Conservation (phyloP, 2,888 invertebrate genomes). For the Argyresthia albistria region DNA sequence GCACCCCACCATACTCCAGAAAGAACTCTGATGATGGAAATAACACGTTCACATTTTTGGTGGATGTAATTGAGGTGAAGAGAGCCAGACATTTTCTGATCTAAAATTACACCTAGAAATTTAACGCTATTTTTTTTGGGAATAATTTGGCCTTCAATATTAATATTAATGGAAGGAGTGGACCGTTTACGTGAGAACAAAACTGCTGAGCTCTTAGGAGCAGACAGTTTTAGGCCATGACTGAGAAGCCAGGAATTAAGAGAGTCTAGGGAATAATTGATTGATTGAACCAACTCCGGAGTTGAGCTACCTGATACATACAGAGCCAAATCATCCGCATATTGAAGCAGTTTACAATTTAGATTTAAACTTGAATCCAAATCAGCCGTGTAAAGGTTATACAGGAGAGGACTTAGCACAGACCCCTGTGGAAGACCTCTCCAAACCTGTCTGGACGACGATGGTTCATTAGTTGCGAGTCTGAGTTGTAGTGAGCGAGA, state of each 20-base stretch:
- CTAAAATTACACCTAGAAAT: slow-evolving; percentile 14
- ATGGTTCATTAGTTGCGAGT: background rate
- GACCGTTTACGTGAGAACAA: slow-evolving; percentile 10
- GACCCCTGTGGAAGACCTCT: slow-evolving; percentile 19
- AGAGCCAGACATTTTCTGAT: slow-evolving; percentile 9
- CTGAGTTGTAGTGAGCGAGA: slow-evolving; percentile 6
- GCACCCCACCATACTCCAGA: slow-evolving; percentile 7
- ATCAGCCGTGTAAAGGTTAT: slow-evolving; percentile 15
- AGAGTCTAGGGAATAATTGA: slow-evolving; percentile 5
- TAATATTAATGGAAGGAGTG: slow-evolving; percentile 5
- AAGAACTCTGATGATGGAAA: slow-evolving; percentile 11
- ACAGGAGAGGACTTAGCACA: slow-evolving; percentile 14
- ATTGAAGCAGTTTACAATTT: slow-evolving; percentile 14
- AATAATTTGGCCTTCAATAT: background rate
- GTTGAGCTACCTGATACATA: slow-evolving; percentile 5
- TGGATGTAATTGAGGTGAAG: slow-evolving; percentile 8
- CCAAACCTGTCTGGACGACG: slow-evolving; percentile 9
- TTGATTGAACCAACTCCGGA: background rate
- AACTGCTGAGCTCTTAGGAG: slow-evolving; percentile 10
- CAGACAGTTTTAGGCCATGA: slow-evolving; percentile 12
- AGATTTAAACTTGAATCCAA: slow-evolving; percentile 7
- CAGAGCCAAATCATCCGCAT: slow-evolving; percentile 17
- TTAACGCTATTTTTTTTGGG: slow-evolving; percentile 4
- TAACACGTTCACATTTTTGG: slow-evolving; percentile 13
- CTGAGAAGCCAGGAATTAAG: slow-evolving; percentile 1